Percentiles rank a stretch among this genome's conserved stretches.
These are phyloP conservation scores for Xenops minutus DNA, from an alignment of 2,797 vertebrate species.

Conservation along the genomic window DNA sequence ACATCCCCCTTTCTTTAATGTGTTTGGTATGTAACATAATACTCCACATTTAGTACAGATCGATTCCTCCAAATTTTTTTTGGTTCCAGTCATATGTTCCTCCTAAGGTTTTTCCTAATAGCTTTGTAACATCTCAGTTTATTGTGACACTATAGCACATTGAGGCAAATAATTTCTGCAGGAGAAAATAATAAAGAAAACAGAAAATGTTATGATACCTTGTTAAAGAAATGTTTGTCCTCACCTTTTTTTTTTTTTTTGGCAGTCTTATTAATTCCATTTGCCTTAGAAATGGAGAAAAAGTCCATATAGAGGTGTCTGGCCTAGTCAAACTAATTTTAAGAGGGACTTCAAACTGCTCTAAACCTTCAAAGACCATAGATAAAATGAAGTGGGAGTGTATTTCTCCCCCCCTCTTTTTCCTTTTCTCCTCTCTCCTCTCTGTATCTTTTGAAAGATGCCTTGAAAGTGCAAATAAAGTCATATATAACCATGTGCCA, in stretches of 20 bases:
- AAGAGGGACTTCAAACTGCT: background rate
- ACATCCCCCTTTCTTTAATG: background rate
- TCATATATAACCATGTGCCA: background rate
- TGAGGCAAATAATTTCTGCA: conserved; percentile 1
- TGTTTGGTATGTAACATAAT: background rate
- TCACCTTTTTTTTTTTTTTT: background rate
- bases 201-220: background rate
- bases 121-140: background rate
- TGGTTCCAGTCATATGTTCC: background rate
- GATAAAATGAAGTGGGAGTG: background rate
- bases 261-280: background rate
- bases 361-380: background rate
- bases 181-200: conserved; percentile 15
- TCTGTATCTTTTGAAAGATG: background rate
- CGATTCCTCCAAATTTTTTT: background rate
- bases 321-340: background rate
- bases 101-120: background rate
- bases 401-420: background rate
- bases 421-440: rapidly evolving
- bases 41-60: background rate
- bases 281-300: background rate
- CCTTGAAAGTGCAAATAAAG: background rate
- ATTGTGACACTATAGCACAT: background rate
- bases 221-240: background rate
- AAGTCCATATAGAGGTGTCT: background rate